phyloP scores from a whole-genome alignment of 2,888 invertebrate species.

The Phalera bucephala region DNA sequence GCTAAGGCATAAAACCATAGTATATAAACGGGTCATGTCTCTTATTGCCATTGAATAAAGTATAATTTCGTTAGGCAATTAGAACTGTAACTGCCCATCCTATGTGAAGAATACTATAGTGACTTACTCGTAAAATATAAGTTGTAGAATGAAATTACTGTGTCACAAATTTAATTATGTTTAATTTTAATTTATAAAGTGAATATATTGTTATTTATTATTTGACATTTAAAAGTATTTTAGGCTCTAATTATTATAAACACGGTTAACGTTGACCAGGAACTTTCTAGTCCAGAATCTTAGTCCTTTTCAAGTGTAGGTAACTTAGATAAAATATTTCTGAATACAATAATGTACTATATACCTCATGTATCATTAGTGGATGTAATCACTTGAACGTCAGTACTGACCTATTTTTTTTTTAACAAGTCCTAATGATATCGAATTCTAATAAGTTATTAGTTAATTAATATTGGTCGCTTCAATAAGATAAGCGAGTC shows the following conservation, averaged over 20 bases:
- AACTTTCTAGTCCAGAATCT: slow-evolving; percentile 32
- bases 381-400: slow-evolving; percentile 8
- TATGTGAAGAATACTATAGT: no score
- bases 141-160: no score
- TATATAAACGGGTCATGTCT: no score
- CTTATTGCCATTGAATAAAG: no score
- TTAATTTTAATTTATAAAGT: no score
- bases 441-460: slow-evolving; percentile 8
- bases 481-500: background rate
- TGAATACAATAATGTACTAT: slow-evolving; percentile 7
- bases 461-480: background rate
- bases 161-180: no score
- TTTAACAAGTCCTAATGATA: slow-evolving; percentile 6
- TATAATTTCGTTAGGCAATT: no score
- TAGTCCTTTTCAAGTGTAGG: slow-evolving; percentile 27
- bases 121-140: no score
- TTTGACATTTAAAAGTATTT: slow-evolving; percentile 8
- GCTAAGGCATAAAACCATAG: no score
- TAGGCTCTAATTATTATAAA: slow-evolving; percentile 14
- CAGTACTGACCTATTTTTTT: slow-evolving; percentile 4
- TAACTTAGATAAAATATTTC: slow-evolving; percentile 15
- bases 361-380: slow-evolving; percentile 3
- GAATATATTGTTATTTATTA: background rate
- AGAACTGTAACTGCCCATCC: no score
- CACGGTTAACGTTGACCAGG: slow-evolving; percentile 19